Evolutionary conservation across 2,888 invertebrate species (phyloP).

Genomic region (Fragum whitleyi): DNA sequence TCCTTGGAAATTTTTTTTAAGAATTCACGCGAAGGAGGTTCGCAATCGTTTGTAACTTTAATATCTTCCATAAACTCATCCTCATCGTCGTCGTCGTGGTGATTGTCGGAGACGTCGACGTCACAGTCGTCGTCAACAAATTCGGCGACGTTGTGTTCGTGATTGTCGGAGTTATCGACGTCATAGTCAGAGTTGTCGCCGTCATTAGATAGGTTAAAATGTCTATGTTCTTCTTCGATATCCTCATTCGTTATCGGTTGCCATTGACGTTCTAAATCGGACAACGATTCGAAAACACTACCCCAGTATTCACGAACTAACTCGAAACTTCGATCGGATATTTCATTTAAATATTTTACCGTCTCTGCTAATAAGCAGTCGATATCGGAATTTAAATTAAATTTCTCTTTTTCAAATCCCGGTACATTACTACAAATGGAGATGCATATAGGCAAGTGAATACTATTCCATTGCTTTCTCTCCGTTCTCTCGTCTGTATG

Average conservation of each 20-base stretch:
- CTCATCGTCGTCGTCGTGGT: neutral
- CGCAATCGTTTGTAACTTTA: neutral
- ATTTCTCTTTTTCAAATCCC: no score
- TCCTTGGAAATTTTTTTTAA: conserved; percentile 7
- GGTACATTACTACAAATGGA: no score
- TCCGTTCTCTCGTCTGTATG: no score
- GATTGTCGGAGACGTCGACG: neutral
- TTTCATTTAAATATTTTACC: neutral
- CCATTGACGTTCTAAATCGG: conserved; percentile 3
- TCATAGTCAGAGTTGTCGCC: no score
- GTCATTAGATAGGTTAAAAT: no score
- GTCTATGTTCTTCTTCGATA: no score
- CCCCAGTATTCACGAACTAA: neutral
- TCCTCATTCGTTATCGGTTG: neutral
- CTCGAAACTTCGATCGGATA: neutral
- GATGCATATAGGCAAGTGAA: no score
- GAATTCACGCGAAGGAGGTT: neutral
- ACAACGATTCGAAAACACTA: neutral
- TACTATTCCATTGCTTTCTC: no score
- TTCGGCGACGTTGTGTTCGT: no score
- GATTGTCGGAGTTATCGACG: no score
- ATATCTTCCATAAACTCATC: neutral
- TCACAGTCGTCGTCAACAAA: no score
- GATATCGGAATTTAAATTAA: no score
- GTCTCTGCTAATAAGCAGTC: neutral